Evolutionary conservation across 2,888 invertebrate species (phyloP).

Genomic region (Luperina nickerlii): DNA sequence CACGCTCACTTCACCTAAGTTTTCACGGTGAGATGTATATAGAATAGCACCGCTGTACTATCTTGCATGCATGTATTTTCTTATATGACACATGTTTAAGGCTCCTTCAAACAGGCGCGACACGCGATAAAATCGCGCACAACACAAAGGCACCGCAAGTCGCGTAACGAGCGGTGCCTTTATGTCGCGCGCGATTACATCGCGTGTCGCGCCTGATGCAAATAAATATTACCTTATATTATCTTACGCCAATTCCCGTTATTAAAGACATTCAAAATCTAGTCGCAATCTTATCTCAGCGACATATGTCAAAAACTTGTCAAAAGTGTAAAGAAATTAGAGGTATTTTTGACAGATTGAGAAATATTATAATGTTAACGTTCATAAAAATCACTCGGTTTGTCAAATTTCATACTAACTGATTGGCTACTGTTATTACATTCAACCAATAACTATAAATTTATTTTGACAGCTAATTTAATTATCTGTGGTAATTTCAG

Average conservation of each 20-base stretch:
- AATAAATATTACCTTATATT: too few species aligned
- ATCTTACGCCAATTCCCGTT: background rate
- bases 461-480: constrained; percentile 5
- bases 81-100: too few species aligned
- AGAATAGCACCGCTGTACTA: too few species aligned
- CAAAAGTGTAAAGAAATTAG: background rate
- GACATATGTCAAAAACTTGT: background rate
- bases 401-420: background rate
- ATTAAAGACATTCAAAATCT: background rate
- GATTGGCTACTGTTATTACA: background rate
- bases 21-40: too few species aligned
- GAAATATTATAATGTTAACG: background rate
- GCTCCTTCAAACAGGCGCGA: too few species aligned
- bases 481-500: background rate
- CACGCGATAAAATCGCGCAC: too few species aligned
- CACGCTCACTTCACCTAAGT: too few species aligned
- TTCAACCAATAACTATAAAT: background rate
- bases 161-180: too few species aligned
- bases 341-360: background rate
- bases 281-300: background rate
- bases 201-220: too few species aligned
- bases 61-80: too few species aligned
- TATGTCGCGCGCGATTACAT: too few species aligned
- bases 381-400: background rate
- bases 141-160: too few species aligned